A percentile compares a stretch with the other conserved stretches of the same genome.
Evolutionary conservation across 2,888 invertebrate species (phyloP).

Genomic region (Tenthredo amoena): DNA sequence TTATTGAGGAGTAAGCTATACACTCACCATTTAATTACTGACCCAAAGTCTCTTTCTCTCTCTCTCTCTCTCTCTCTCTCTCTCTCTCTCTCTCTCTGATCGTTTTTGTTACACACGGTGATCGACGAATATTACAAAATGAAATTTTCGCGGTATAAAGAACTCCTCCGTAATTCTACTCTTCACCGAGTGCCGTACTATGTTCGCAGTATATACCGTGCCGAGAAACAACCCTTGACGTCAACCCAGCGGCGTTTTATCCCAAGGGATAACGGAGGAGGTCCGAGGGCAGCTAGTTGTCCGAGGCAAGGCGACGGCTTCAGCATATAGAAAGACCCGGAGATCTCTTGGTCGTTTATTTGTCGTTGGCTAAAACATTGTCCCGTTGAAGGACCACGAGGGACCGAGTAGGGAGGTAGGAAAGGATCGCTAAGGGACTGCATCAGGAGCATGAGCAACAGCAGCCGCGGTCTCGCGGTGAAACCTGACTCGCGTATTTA

Average conservation of each 20-base stretch:
- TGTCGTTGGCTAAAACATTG: constrained; percentile 70
- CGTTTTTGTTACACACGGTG: neutral
- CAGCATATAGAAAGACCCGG: constrained; percentile 42
- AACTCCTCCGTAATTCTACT: neutral
- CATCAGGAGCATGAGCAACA: neutral
- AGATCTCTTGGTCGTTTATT: constrained; percentile 67
- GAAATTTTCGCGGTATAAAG: neutral
- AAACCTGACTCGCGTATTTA: constrained; percentile 68
- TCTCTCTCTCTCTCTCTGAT: neutral
- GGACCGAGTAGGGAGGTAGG: constrained; percentile 56
- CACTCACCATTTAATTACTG: constrained; percentile 32
- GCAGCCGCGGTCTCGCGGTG: constrained; percentile 32
- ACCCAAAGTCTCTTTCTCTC: neutral
- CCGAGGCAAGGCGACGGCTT: constrained; percentile 29
- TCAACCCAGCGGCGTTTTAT: neutral
- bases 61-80: neutral
- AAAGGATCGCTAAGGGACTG: constrained; percentile 60
- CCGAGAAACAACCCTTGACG: constrained; percentile 7
- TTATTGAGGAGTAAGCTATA: constrained; percentile 30
- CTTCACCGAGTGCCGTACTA: neutral
- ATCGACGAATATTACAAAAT: neutral
- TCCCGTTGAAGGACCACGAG: constrained; percentile 68
- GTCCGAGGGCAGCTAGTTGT: neutral
- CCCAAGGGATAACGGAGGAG: neutral
- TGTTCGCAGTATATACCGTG: neutral